Evolutionary conservation across 1,140 invertebrate species (phyloP), one percentile per base, ranked within the genome.

Genomic region (Rhopalosiphum padi): DNA sequence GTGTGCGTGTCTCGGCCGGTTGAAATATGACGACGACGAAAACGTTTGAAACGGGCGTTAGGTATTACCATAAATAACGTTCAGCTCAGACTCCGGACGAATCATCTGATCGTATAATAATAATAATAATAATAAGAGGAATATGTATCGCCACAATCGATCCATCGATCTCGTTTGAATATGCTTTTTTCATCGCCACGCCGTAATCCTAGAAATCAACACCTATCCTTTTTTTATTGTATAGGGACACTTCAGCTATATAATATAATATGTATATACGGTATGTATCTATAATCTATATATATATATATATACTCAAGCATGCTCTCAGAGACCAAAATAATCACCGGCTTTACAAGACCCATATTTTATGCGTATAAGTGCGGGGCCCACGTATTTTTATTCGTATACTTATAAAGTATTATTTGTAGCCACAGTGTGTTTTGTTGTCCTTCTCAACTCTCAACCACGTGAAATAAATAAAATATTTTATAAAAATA

Each of bases 51-150:
- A 83, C 82, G 35, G 82, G 82, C 37, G 37, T 83, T 83, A 83
- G n/a, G 60, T 77, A 77, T 77, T n/a, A 77, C 60, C 60, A 77
- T 77, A 77, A 77, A 77, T 77, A 77, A 77, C 15, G 60, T 77
- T 77, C 60, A 15, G 60, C 60, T 77, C 60, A 77, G 60, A 18
- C 60, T n/a, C 60, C 60, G 30, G 53, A 77, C 60, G 60, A 77
- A 77, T 77, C 60, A n/a, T 77, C 60, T 77, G 60, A 35, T 77
- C 60, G 60, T 77, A 77, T 77, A 77, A 77, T 77, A n/a, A 46
- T 46, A 46, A 77, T 77, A 77, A 77, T 77, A n/a, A 46, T 46
- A 46, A 46, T 46, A 46, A 41, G 41, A 41, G 41, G 41, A 41
- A n/a, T 77, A 77, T 77, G 60, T 77, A n/a, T 77, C 60, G 60